phyloP scores from a whole-genome alignment of 2,888 invertebrate species.

The Lepetodrilus schrolli region DNA sequence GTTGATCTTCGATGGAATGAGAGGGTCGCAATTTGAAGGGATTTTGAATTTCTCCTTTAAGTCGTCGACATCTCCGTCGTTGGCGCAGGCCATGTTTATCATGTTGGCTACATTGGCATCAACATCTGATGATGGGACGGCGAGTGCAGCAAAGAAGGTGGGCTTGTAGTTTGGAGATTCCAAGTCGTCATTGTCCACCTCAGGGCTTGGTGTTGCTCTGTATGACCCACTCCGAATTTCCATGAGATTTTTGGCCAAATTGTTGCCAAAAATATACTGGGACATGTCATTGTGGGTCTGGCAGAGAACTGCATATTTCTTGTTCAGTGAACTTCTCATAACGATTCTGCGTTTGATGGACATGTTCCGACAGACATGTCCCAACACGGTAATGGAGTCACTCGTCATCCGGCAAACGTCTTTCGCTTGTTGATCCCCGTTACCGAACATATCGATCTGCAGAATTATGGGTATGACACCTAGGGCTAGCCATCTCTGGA shows the following conservation, averaged over 20 bases:
- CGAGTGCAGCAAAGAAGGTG: not conserved
- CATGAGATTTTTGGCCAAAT: not conserved
- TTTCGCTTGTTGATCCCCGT: not conserved
- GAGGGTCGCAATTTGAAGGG: not conserved
- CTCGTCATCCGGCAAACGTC: conserved; percentile 1
- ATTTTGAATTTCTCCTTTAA: not conserved
- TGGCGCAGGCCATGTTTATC: conserved; percentile 10
- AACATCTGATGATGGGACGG: not conserved
- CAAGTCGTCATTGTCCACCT: conserved; percentile 1
- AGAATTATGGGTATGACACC: not conserved
- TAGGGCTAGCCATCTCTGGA: not conserved
- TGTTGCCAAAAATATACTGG: not conserved
- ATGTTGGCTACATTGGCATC: not conserved
- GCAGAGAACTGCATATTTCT: conserved; percentile 1
- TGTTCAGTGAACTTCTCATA: not conserved
- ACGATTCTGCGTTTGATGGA: not conserved
- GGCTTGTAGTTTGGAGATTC: not conserved
- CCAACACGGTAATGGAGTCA: not conserved
- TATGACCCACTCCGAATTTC: not conserved
- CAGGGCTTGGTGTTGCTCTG: not conserved
- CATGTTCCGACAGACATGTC: conserved; percentile 1
- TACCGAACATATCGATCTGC: not conserved
- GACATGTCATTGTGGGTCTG: not conserved
- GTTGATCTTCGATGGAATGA: not conserved
- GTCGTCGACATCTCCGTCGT: not conserved